Conservation (phyloP, 1,140 invertebrate species). For the Heliconius hermathena region DNA sequence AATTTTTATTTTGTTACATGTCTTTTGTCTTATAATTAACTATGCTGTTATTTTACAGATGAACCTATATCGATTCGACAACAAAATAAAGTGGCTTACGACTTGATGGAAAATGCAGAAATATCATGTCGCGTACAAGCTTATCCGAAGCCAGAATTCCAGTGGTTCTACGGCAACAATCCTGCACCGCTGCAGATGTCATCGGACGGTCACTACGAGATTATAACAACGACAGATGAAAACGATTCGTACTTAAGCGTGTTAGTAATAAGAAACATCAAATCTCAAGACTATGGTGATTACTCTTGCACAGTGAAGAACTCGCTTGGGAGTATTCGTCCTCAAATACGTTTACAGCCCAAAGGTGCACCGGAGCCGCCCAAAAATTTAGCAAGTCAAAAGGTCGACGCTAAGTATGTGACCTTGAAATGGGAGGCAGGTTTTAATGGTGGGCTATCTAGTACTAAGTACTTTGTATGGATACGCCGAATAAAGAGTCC, state of each 20-base stretch:
- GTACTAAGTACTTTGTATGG: constrained; percentile 92
- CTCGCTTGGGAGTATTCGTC: constrained; percentile 87
- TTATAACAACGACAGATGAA: constrained; percentile 89
- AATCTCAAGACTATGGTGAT: constrained; percentile 92
- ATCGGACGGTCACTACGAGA: constrained; percentile 93
- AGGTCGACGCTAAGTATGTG: constrained; percentile 89
- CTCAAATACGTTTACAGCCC: constrained; percentile 90
- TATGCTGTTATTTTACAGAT: constrained; percentile 81
- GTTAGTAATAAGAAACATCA: constrained; percentile 88
- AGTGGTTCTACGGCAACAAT: constrained; percentile 92
- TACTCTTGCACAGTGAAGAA: constrained; percentile 94
- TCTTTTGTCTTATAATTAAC: not conserved
- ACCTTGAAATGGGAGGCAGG: constrained; percentile 92
- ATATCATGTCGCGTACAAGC: constrained; percentile 94
- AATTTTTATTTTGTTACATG: not conserved
- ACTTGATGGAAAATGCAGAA: constrained; percentile 91
- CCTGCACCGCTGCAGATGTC: constrained; percentile 87
- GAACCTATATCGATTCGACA: constrained; percentile 92
- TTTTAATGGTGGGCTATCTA: constrained; percentile 93
- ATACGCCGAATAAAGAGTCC: constrained; percentile 85
- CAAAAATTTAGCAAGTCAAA: constrained; percentile 85
- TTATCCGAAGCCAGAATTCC: constrained; percentile 95
- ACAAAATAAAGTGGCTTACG: constrained; percentile 94
- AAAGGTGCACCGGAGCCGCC: constrained; percentile 94
- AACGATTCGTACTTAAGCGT: constrained; percentile 94